Percentiles rank a stretch among this genome's conserved stretches.
phyloP scores from a whole-genome alignment of 2,888 invertebrate species.

The Yponomeuta cagnagella region DNA sequence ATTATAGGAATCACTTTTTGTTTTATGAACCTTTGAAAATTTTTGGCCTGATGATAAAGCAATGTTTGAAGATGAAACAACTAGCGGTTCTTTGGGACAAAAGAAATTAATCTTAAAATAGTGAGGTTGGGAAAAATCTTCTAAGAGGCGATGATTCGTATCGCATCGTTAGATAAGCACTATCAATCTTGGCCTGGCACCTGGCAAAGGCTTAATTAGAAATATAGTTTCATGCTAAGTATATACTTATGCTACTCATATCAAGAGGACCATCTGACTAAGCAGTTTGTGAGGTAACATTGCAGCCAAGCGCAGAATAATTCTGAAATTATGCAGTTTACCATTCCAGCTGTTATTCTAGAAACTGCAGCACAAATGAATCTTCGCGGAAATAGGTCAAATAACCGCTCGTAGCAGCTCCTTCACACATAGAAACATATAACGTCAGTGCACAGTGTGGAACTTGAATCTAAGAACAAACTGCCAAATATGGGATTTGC shows the following conservation, averaged over 20 bases:
- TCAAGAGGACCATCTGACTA: not conserved
- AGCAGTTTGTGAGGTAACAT: not conserved
- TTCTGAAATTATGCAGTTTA: not conserved
- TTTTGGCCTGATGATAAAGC: conserved; percentile 29
- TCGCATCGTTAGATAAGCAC: no score
- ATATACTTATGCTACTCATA: not conserved
- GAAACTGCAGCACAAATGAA: not conserved
- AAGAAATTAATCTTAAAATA: not conserved
- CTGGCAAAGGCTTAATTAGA: no score
- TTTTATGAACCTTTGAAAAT: conserved; percentile 37
- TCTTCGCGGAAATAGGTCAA: not conserved
- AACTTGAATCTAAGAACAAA: conserved; percentile 4
- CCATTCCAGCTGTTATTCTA: not conserved
- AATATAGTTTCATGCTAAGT: no score
- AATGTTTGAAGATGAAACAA: conserved; percentile 7
- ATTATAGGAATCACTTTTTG: conserved; percentile 47
- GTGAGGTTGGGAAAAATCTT: not conserved
- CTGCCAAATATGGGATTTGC: conserved; percentile 5
- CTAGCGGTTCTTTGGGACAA: not conserved
- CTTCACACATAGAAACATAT: not conserved
- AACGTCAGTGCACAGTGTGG: no score
- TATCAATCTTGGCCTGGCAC: no score
- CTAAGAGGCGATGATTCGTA: no score
- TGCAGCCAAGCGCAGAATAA: not conserved
- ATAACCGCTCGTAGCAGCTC: not conserved